Conservation (phyloP, 53 echinoderm and acorn worm genomes). For the Apostichopus leukothele region DNA sequence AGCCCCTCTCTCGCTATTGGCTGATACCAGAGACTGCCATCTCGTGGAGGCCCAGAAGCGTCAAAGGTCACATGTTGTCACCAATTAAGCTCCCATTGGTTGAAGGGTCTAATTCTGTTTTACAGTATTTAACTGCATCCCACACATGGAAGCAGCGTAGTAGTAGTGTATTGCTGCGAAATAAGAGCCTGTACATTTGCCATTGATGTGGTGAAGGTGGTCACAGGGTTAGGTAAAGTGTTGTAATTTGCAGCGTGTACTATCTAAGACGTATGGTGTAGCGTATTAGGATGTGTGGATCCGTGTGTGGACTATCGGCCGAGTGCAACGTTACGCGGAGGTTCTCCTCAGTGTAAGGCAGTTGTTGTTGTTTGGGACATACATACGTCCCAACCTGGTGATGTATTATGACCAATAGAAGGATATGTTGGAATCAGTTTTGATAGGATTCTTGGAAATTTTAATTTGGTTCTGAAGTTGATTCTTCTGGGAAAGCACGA, state of each 20-base stretch:
- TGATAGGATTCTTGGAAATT: too few species aligned
- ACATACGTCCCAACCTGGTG: too few species aligned
- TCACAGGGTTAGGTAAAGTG: neutral
- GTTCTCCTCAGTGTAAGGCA: too few species aligned
- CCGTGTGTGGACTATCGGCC: too few species aligned
- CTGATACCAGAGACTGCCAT: conserved; percentile 1
- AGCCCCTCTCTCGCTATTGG: neutral
- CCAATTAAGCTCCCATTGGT: conserved; percentile 28
- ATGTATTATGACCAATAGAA: too few species aligned
- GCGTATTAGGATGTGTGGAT: too few species aligned
- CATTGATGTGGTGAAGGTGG: conserved; percentile 16
- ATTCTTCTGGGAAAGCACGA: too few species aligned
- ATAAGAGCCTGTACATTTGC: neutral
- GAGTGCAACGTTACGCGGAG: too few species aligned
- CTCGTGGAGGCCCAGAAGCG: conserved; percentile 12
- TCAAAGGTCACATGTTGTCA: conserved; percentile 34
- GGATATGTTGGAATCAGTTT: too few species aligned
- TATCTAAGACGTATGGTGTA: too few species aligned
- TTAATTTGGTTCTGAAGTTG: too few species aligned
- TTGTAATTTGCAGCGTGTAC: neutral
- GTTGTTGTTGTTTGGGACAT: too few species aligned
- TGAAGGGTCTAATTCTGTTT: conserved; percentile 27
- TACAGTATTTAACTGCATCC: conserved; percentile 8
- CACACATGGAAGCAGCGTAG: neutral
- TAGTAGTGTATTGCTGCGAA: neutral